Evolutionary conservation across 2,113 vertebrate genomes (phyloP).

Genomic region (Axis porcinus): DNA sequence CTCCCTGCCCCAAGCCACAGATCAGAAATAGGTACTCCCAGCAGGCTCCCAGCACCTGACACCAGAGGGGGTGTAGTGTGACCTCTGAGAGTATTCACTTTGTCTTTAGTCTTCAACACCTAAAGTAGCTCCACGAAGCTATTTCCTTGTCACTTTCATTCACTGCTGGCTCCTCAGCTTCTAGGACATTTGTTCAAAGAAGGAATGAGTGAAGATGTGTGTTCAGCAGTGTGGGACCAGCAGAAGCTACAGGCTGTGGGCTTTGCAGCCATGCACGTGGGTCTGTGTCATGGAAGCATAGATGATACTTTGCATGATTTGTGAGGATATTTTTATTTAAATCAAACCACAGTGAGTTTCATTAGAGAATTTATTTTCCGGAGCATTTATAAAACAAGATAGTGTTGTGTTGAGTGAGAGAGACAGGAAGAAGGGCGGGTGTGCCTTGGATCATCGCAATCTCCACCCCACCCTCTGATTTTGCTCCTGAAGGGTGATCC

Average conservation of each 20-base stretch:
- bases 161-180: background rate
- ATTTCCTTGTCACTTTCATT: background rate
- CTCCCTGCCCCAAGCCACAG: too few species aligned
- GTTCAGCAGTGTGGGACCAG: background rate
- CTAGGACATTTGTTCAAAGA: background rate
- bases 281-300: accelerated
- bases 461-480: background rate
- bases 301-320: background rate
- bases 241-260: too few species aligned
- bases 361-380: background rate
- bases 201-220: background rate
- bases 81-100: background rate
- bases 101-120: background rate
- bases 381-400: background rate
- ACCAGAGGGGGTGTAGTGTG: too few species aligned
- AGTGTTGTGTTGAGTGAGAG: background rate
- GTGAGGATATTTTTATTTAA: background rate
- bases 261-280: background rate
- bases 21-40: background rate
- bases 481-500: background rate
- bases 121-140: background rate
- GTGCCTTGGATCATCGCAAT: background rate
- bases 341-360: background rate
- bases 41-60: background rate
- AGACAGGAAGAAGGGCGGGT: background rate